Conservation (phyloP, 2,113 vertebrate genomes). For the Thinocorus orbignyianus region DNA sequence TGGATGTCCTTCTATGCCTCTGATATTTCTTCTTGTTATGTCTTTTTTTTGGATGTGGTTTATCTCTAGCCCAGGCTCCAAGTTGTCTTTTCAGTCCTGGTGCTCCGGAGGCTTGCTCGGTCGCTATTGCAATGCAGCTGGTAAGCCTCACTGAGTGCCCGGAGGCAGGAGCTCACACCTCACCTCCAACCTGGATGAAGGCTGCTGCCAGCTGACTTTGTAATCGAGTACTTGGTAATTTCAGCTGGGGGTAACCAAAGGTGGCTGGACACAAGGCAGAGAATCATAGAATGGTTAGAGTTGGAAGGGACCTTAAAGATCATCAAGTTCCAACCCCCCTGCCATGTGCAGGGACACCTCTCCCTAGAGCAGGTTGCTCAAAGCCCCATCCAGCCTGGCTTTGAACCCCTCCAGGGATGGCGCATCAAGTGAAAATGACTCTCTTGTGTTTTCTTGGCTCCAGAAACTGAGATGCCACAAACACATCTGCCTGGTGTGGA, state of each 20-base stretch:
- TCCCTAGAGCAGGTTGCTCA: no score
- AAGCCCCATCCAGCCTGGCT: no score
- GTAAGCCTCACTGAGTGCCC: neutral
- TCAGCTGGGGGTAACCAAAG: neutral
- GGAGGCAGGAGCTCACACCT: neutral
- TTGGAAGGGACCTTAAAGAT: no score
- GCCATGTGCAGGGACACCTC: no score
- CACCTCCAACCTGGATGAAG: rapidly evolving
- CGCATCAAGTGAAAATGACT: no score
- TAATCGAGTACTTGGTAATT: neutral
- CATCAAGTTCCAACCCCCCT: no score
- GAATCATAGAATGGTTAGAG: no score
- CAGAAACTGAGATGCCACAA: neutral
- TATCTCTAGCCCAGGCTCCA: neutral
- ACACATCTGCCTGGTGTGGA: neutral
- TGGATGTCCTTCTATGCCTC: neutral
- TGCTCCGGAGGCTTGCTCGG: neutral
- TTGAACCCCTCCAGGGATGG: no score
- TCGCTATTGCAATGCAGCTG: neutral
- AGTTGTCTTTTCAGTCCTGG: neutral
- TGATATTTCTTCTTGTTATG: neutral
- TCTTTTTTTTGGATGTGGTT: neutral
- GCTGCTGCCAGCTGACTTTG: neutral
- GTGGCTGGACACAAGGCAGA: neutral
- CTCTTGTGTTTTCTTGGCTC: neutral